Conservation (phyloP, 2,113 vertebrate genomes). For the Oreocharis arfaki region DNA sequence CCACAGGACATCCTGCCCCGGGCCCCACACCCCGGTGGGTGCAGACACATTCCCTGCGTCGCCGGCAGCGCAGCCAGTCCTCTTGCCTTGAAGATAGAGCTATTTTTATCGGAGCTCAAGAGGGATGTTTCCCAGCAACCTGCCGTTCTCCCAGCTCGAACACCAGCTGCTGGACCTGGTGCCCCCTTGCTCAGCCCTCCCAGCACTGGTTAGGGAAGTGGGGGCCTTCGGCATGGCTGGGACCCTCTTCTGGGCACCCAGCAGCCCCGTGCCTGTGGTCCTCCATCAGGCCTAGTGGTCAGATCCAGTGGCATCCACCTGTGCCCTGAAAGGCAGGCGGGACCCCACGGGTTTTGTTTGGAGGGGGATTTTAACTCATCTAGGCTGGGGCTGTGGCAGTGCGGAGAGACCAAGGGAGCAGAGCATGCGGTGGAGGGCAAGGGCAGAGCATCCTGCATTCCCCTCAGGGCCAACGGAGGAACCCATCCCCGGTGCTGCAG, state of each 20-base stretch:
- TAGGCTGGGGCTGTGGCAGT: neutral
- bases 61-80: neutral
- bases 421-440: neutral
- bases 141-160: slow-evolving; percentile 9
- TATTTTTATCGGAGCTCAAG: slow-evolving; percentile 63
- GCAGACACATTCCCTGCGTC: neutral
- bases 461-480: accelerated
- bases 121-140: slow-evolving; percentile 64
- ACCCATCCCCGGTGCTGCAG: accelerated
- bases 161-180: neutral
- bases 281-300: neutral
- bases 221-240: accelerated
- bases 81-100: slow-evolving; percentile 22
- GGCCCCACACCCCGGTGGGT: neutral
- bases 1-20: accelerated
- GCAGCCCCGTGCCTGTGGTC: accelerated
- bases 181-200: neutral
- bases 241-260: neutral
- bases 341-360: neutral
- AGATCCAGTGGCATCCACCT: accelerated
- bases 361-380: neutral
- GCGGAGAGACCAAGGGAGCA: neutral
- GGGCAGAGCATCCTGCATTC: neutral
- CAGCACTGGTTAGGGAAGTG: neutral
- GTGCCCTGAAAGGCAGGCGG: neutral